Percentiles rank a stretch among this genome's conserved stretches.
phyloP scores from a whole-genome alignment of 1,140 invertebrate genomes.

The Pomacea maculata region DNA sequence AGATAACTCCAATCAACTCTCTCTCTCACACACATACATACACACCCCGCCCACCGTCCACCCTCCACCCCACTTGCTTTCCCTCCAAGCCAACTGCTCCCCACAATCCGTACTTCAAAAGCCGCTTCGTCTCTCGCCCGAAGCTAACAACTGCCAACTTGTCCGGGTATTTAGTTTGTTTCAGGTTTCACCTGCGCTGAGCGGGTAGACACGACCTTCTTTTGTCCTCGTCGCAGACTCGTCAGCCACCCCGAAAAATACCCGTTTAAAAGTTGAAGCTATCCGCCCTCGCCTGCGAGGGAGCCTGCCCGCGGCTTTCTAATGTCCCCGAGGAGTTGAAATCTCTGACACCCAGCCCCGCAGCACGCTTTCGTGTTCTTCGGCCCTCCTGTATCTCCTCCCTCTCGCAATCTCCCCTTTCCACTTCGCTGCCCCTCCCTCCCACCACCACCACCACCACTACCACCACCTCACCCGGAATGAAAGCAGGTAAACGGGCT shows the following conservation, averaged over 20 bases:
- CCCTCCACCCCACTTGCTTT: neutral
- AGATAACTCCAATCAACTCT: neutral
- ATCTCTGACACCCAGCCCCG: too few relatives aligned
- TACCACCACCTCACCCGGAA: too few relatives aligned
- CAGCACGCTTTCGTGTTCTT: too few relatives aligned
- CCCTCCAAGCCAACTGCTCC: neutral
- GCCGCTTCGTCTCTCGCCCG: neutral
- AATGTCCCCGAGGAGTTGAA: too few relatives aligned
- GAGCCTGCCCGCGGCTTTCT: too few relatives aligned
- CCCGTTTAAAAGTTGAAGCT: constrained; percentile 4
- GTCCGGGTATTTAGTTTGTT: constrained; percentile 14
- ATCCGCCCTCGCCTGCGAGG: too few relatives aligned
- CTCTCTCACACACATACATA: neutral
- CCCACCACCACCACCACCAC: too few relatives aligned
- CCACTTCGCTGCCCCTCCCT: too few relatives aligned
- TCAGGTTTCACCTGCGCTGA: constrained; percentile 5
- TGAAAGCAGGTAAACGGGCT: too few relatives aligned
- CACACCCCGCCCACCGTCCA: neutral
- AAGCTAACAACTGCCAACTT: constrained; percentile 4
- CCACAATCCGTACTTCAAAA: constrained; percentile 1
- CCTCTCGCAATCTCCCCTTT: too few relatives aligned
- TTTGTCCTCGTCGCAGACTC: constrained; percentile 1
- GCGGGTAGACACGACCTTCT: constrained; percentile 4
- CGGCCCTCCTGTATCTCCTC: too few relatives aligned
- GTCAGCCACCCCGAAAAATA: constrained; percentile 4